Conservation (phyloP, 2,797 vertebrate species). For the Falco berigora region DNA sequence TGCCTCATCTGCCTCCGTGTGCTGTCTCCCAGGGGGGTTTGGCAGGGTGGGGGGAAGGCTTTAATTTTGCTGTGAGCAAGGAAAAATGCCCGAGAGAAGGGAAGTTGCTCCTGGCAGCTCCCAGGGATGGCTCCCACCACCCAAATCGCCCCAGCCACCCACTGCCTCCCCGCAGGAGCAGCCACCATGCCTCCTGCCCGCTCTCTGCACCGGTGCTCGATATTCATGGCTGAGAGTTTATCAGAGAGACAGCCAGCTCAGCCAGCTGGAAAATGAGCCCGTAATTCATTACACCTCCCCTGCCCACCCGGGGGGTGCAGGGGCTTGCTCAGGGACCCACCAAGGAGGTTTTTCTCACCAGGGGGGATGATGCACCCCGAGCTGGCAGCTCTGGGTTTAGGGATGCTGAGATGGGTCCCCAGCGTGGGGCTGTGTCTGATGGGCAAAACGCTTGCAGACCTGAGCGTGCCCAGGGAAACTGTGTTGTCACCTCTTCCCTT, state of each 20-base stretch:
- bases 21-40: neutral
- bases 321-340: neutral
- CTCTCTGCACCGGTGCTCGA: neutral
- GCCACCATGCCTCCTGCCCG: neutral
- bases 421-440: neutral
- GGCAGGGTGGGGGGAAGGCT: neutral
- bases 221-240: constrained; percentile 40
- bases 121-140: neutral
- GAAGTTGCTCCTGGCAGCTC: neutral
- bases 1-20: neutral
- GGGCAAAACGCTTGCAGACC: neutral
- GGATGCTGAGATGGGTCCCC: neutral
- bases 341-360: rapidly evolving
- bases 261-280: neutral
- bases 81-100: neutral
- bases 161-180: neutral
- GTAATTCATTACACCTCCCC: neutral
- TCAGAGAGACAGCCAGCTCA: constrained; percentile 48
- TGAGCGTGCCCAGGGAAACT: neutral
- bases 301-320: neutral
- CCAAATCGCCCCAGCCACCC: neutral
- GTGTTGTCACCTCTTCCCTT: neutral
- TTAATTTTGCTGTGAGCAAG: neutral
- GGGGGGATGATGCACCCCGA: rapidly evolving
- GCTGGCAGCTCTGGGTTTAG: rapidly evolving